A percentile compares a stretch with the other conserved stretches of the same genome.
Evolutionary conservation across 2,113 vertebrate genomes (phyloP).

Genomic region (Oceanites oceanicus): DNA sequence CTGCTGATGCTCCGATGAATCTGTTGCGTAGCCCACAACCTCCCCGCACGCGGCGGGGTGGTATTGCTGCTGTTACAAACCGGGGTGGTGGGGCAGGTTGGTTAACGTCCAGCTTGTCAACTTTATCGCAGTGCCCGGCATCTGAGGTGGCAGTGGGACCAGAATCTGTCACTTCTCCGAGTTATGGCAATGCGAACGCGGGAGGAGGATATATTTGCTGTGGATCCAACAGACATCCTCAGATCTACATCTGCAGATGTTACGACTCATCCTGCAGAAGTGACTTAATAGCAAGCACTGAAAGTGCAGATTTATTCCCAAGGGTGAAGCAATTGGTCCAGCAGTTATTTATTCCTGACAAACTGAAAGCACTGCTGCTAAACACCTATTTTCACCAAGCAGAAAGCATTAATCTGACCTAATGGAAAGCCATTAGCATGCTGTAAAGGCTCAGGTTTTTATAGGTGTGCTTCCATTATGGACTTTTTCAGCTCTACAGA

Average conservation of each 20-base stretch:
- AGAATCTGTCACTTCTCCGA: background rate
- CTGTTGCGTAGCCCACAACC: fast-evolving
- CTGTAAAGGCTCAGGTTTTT: constrained; percentile 17
- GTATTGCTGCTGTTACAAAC: background rate
- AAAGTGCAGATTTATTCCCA: constrained; percentile 10
- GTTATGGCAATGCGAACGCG: fast-evolving
- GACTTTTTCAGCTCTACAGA: background rate
- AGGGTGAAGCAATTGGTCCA: background rate
- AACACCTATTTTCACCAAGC: constrained; percentile 31
- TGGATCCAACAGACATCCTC: background rate
- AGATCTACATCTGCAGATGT: background rate
- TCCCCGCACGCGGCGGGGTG: fast-evolving
- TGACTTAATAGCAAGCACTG: background rate
- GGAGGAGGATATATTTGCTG: background rate
- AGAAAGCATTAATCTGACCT: constrained; percentile 39
- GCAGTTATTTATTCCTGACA: constrained; percentile 28
- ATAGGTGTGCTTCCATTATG: background rate
- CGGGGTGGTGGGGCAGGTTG: background rate
- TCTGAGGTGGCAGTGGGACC: background rate
- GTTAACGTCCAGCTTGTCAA: background rate
- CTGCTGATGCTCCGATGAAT: fast-evolving
- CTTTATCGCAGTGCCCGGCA: background rate
- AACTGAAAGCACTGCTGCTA: constrained; percentile 18
- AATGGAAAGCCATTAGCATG: constrained; percentile 49
- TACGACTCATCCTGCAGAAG: background rate